These are phyloP conservation scores for Diploptera punctata DNA, from an alignment of 2,888 invertebrate genomes.

Conservation along the genomic window DNA sequence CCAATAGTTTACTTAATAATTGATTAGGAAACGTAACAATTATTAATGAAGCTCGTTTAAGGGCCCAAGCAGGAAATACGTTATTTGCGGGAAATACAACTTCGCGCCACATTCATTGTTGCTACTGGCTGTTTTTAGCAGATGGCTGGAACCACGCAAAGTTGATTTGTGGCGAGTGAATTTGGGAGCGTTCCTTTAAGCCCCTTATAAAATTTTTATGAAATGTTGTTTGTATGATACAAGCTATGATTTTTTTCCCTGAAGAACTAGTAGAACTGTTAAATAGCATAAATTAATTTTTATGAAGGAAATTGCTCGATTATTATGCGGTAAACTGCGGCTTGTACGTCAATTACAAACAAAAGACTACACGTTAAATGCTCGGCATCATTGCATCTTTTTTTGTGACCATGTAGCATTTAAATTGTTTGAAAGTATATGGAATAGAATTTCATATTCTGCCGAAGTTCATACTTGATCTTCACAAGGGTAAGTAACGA, in stretches of 20 bases:
- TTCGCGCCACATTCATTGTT: slow-evolving; percentile 46
- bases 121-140: slow-evolving; percentile 44
- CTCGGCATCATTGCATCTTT: slow-evolving; percentile 35
- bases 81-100: slow-evolving; percentile 45
- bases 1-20: not conserved
- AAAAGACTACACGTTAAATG: slow-evolving; percentile 43
- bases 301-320: slow-evolving; percentile 31
- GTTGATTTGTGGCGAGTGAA: slow-evolving; percentile 37
- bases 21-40: not conserved
- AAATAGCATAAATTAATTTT: not conserved
- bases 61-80: slow-evolving; percentile 44
- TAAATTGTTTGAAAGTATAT: slow-evolving; percentile 24
- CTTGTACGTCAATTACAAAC: slow-evolving; percentile 45
- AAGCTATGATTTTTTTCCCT: not conserved
- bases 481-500: slow-evolving; percentile 9
- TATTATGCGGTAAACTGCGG: slow-evolving; percentile 44
- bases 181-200: slow-evolving; percentile 22
- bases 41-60: slow-evolving; percentile 29
- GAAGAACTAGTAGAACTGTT: not conserved
- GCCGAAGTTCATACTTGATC: slow-evolving; percentile 23
- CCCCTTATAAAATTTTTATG: not conserved
- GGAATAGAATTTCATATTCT: slow-evolving; percentile 13
- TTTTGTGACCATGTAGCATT: slow-evolving; percentile 41
- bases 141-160: slow-evolving; percentile 44
- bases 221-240: not conserved